Conservation (phyloP, 2,113 vertebrate species). For the Cyanoramphus novaezelandiae region DNA sequence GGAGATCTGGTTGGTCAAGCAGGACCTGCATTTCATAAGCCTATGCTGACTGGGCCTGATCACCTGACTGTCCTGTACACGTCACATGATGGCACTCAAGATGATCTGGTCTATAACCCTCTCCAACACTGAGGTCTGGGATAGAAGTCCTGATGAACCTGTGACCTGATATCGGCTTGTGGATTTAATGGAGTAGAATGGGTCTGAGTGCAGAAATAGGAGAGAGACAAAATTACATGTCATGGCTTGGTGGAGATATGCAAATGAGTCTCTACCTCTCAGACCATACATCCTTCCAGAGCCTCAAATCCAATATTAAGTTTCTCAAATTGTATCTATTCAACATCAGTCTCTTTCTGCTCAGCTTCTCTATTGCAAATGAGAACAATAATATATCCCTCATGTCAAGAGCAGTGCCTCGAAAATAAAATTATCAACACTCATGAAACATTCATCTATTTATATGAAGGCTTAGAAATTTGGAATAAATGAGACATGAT, state of each 20-base stretch:
- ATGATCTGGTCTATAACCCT: too few relatives aligned
- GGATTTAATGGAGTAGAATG: not conserved
- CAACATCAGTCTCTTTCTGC: not conserved
- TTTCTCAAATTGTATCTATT: not conserved
- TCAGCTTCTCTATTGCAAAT: not conserved
- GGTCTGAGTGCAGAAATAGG: not conserved
- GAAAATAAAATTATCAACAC: constrained; percentile 14
- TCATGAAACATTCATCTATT: constrained; percentile 14
- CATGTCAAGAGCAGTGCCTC: not conserved
- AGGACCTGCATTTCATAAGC: too few relatives aligned
- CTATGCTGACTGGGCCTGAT: too few relatives aligned
- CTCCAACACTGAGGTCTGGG: too few relatives aligned
- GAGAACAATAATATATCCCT: not conserved
- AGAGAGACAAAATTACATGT: not conserved
- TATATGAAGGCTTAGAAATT: not conserved
- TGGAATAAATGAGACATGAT: not conserved
- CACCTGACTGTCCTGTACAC: too few relatives aligned
- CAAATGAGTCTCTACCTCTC: not conserved
- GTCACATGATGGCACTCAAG: too few relatives aligned
- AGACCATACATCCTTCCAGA: not conserved
- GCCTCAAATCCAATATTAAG: not conserved
- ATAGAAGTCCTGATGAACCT: not conserved
- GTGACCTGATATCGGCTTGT: not conserved
- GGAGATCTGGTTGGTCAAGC: too few relatives aligned
- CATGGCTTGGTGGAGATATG: not conserved